Conservation (phyloP, 2,113 vertebrate species). For the Syrmaticus mikado region DNA sequence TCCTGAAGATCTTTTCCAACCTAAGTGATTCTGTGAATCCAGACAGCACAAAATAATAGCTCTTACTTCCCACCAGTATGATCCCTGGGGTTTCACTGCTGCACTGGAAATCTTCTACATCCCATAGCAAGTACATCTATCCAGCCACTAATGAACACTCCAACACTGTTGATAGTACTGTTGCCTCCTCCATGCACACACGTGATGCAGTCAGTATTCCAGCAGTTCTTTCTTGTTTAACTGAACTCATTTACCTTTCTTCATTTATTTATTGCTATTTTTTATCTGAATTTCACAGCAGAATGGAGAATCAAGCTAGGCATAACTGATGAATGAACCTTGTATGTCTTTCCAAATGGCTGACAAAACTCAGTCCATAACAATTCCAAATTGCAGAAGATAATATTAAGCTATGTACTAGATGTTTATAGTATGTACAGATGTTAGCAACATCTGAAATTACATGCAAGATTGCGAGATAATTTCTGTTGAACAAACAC, state of each 20-base stretch:
- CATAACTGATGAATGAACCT: neutral
- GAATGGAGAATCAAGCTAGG: neutral
- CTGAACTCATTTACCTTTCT: neutral
- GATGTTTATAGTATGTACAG: neutral
- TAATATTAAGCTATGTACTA: neutral
- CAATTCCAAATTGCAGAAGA: neutral
- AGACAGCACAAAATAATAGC: neutral
- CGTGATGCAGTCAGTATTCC: neutral
- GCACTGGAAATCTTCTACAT: neutral
- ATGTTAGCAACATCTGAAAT: constrained; percentile 13
- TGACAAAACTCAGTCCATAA: neutral
- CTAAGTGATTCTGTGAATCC: too few relatives aligned
- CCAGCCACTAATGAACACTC: neutral
- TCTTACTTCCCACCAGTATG: neutral
- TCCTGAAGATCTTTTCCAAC: too few relatives aligned
- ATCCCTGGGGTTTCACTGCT: neutral
- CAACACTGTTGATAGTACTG: neutral
- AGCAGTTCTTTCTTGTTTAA: neutral
- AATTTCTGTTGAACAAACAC: neutral
- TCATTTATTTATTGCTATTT: neutral
- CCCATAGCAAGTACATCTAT: neutral
- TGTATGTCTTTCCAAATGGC: neutral
- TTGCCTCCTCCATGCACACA: neutral
- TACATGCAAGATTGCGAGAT: neutral
- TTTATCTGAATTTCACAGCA: neutral